Evolutionary conservation across 2,797 vertebrate species (phyloP), one percentile per base, ranked within the genome.

Genomic region (Enteromius paludinosus): DNA sequence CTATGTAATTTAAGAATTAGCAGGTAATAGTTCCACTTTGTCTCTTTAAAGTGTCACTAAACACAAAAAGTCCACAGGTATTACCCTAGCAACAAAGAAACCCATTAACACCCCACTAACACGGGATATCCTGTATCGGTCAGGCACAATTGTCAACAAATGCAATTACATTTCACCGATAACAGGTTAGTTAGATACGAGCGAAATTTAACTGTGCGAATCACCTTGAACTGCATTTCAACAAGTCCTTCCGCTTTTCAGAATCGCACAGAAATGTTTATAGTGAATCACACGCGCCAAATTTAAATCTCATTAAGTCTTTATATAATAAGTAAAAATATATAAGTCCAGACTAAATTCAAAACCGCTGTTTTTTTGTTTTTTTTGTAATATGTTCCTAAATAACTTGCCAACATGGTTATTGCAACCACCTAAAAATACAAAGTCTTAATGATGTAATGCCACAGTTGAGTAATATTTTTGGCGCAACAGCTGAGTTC

Each of bases 401-500:
- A 79, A 56, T 28, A 83, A 25, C 25, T 33, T 76, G 49, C 65
- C 65, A 77, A 56, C 64, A 75, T n/a, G 47, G 52, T 74, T 64
- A 76, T 41, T 69, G 64, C 47, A 62, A 78, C 74, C 65, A 61
- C 54, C 81, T 83, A 77, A 70, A 83, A 83, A 77, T 83, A 83
- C 64, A 77, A 83, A 56, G 49, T 68, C 52, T 28, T 18, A 70
- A 70, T 77, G 73, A 78, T 70, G 81, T 77, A 62, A 77, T 70
- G 38, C 73, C 52, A 61, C 28, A 69, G 65, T 47, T 62, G 52
- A 77, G 64, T 59, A 77, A 83, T 83, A 70, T 69, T 77, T 77
- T 61, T 77, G 81, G 81, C 81, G 61, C 64, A 77, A 47, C 49
- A 70, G 41, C 52, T 5, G 14, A 70, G 73, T 77, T 77, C 64